These are phyloP conservation scores for Aldabrachelys gigantea DNA, from an alignment of 2,113 vertebrate species.

Conservation along the genomic window DNA sequence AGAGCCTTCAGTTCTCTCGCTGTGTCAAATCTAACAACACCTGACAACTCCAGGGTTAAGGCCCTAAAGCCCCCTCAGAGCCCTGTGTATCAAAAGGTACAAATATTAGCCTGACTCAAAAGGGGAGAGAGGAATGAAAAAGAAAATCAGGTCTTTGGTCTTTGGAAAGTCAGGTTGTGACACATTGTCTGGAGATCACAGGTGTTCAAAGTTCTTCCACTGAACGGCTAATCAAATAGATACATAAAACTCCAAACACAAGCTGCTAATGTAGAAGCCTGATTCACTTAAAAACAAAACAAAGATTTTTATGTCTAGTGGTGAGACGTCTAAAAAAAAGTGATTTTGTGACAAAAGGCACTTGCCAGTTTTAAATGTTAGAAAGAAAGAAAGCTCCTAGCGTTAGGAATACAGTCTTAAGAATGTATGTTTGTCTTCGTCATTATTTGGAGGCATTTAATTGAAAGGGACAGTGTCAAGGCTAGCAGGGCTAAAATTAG, in stretches of 20 bases:
- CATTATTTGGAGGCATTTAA: neutral
- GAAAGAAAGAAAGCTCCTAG: neutral
- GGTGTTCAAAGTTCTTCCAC: neutral
- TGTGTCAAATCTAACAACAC: neutral
- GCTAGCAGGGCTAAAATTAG: neutral
- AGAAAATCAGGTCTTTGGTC: neutral
- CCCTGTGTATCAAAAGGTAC: conserved; percentile 13
- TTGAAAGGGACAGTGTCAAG: neutral
- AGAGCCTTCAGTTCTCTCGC: neutral
- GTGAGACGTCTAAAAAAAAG: neutral
- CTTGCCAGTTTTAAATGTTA: neutral
- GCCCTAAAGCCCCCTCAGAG: neutral
- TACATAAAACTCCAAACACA: neutral
- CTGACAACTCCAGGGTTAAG: conserved; percentile 20
- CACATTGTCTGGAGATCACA: rapidly evolving
- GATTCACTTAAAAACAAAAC: neutral
- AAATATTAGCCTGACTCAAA: conserved; percentile 30
- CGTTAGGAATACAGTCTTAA: neutral
- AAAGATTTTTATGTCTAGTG: neutral
- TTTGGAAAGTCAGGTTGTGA: neutral
- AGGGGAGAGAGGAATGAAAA: neutral
- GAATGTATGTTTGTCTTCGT: neutral
- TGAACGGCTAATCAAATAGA: neutral
- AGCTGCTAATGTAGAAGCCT: neutral
- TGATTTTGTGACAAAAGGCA: neutral